Conservation (phyloP, 1,140 invertebrate species). For the Plutomurus gul region DNA sequence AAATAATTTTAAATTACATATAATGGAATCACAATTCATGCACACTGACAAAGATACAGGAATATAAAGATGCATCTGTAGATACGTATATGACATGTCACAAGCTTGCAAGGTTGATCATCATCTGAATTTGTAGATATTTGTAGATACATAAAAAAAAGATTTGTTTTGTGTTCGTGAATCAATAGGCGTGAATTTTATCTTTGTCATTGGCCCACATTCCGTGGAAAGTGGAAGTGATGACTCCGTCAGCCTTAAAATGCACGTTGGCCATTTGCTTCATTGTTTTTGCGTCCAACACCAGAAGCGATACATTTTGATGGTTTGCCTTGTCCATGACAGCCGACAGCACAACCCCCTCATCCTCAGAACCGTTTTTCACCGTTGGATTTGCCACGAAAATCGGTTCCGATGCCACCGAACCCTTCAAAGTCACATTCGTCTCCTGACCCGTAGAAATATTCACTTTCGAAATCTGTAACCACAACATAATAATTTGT, state of each 20-base stretch:
- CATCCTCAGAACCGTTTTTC: slow-evolving; percentile 56
- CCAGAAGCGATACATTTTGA: slow-evolving; percentile 54
- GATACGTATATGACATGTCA: too few species aligned
- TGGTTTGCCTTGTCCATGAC: slow-evolving; percentile 53
- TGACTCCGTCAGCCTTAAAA: slow-evolving; percentile 54
- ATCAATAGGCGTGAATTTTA: slow-evolving; percentile 39
- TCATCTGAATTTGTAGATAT: too few species aligned
- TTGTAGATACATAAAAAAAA: too few species aligned
- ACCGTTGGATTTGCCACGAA: slow-evolving; percentile 41
- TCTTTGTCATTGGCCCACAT: slow-evolving; percentile 31
- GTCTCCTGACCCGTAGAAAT: background rate
- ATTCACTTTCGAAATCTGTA: slow-evolving; percentile 42
- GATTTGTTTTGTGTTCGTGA: too few species aligned
- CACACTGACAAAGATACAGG: too few species aligned
- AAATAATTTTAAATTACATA: too few species aligned
- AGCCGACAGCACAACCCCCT: slow-evolving; percentile 57
- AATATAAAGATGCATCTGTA: too few species aligned
- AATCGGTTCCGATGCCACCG: slow-evolving; percentile 22
- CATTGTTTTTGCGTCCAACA: slow-evolving; percentile 57
- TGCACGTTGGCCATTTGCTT: slow-evolving; percentile 54
- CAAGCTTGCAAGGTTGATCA: too few species aligned
- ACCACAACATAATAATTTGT: too few species aligned
- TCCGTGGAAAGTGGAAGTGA: slow-evolving; percentile 56
- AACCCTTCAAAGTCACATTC: background rate
- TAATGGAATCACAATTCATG: too few species aligned